A percentile compares a stretch with the other conserved stretches of the same genome.
Conservation (phyloP, 2,113 vertebrate genomes). For the Peromyscus leucopus region DNA sequence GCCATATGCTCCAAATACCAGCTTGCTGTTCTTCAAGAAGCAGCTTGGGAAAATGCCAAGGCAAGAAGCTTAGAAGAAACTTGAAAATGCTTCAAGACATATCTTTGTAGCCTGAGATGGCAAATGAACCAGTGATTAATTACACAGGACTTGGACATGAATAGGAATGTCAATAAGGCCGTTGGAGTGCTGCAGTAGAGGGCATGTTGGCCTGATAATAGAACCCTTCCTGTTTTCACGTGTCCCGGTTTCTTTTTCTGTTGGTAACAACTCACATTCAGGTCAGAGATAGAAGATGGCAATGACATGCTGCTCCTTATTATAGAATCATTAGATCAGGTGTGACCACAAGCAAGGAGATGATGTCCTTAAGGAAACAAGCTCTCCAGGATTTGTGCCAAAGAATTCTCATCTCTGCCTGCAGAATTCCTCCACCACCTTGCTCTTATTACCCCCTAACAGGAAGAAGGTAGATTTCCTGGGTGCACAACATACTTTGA, state of each 20-base stretch:
- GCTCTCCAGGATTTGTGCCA: constrained; percentile 34
- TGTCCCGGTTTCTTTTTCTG: constrained; percentile 81
- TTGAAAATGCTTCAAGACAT: constrained; percentile 89
- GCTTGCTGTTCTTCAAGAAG: constrained; percentile 88
- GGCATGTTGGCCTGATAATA: constrained; percentile 79
- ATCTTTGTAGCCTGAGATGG: constrained; percentile 87
- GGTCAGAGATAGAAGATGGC: constrained; percentile 84
- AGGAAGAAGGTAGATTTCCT: constrained; percentile 55
- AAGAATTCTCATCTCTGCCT: constrained; percentile 11
- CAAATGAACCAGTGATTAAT: constrained; percentile 89
- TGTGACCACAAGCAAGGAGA: constrained; percentile 67
- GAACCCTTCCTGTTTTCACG: constrained; percentile 78
- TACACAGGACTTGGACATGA: constrained; percentile 87
- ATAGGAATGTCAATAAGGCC: constrained; percentile 87
- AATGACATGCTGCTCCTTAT: constrained; percentile 74
- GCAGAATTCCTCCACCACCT: neutral
- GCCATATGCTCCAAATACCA: constrained; percentile 91
- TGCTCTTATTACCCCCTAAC: neutral
- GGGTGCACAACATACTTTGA: constrained; percentile 37
- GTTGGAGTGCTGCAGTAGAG: constrained; percentile 75
- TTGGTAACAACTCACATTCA: constrained; percentile 79
- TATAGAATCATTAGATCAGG: constrained; percentile 77
- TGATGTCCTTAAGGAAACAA: constrained; percentile 27
- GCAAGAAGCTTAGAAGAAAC: constrained; percentile 87
- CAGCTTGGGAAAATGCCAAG: constrained; percentile 89